phyloP scores from a whole-genome alignment of 2,113 vertebrate genomes.

The Mirza zaza region DNA sequence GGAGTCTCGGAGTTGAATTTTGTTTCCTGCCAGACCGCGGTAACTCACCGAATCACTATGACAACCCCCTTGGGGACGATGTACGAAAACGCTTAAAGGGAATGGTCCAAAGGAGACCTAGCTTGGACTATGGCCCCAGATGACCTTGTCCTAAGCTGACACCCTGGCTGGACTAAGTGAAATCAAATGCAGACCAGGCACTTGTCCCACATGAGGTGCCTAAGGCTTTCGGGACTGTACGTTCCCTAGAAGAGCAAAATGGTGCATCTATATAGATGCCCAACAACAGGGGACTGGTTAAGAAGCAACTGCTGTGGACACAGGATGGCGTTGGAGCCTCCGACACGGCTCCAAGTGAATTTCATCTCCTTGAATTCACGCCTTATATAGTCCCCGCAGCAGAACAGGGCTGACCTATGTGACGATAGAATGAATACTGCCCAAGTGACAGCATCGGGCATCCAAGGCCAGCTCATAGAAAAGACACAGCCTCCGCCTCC shows the following conservation, averaged over 20 bases:
- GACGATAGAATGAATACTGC: neutral
- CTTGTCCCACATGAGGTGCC: neutral
- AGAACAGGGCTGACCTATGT: neutral
- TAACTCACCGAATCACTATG: neutral
- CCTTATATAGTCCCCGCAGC: neutral
- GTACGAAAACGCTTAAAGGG: too few species aligned
- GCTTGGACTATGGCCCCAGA: neutral
- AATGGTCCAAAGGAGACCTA: neutral
- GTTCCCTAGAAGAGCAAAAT: accelerated
- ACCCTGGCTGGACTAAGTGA: neutral
- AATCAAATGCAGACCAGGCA: neutral
- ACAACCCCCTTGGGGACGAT: neutral
- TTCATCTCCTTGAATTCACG: neutral
- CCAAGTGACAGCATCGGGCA: neutral
- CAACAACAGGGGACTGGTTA: accelerated
- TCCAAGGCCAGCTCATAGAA: neutral
- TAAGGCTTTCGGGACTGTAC: accelerated
- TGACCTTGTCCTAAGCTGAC: neutral
- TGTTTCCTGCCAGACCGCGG: neutral
- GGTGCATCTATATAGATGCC: accelerated
- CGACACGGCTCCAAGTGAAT: neutral
- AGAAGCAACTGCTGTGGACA: neutral
- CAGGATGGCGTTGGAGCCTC: accelerated
- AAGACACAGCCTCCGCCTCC: neutral
- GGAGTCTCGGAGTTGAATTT: neutral